Evolutionary conservation across 2,797 vertebrate genomes (phyloP).

Genomic region (Acipenser oxyrinchus): DNA sequence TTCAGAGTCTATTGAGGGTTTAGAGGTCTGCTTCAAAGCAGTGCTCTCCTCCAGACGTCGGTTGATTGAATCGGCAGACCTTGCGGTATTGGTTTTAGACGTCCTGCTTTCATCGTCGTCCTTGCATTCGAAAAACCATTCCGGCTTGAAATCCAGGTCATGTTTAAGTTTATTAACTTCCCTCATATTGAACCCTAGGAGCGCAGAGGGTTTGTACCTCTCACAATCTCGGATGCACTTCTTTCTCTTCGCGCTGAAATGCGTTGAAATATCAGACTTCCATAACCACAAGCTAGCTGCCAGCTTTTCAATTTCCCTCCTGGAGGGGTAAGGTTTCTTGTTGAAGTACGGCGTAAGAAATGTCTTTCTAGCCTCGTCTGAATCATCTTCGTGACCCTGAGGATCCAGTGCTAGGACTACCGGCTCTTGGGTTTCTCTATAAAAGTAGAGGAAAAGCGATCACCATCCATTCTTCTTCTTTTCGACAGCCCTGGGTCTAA

Average conservation of each 20-base stretch:
- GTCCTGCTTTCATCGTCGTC: conserved; percentile 65
- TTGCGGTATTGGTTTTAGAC: conserved; percentile 66
- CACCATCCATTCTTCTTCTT: conserved; percentile 66
- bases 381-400: conserved; percentile 86
- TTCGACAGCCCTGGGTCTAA: conserved; percentile 74
- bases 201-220: conserved; percentile 64
- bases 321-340: conserved; percentile 78
- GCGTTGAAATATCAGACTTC: conserved; percentile 93
- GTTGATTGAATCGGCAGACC: conserved; percentile 66
- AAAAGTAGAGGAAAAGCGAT: conserved; percentile 61
- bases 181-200: conserved; percentile 92
- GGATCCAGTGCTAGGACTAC: conserved; percentile 85
- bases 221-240: conserved; percentile 83
- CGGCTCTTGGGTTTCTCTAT: conserved; percentile 80
- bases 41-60: conserved; percentile 34
- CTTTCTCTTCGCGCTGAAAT: conserved; percentile 85
- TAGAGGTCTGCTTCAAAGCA: conserved; percentile 16
- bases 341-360: conserved; percentile 94
- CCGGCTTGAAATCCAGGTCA: conserved; percentile 66
- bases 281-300: conserved; percentile 91
- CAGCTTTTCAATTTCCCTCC: conserved; percentile 85
- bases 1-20: conserved; percentile 1
- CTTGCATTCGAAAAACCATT: conserved; percentile 60
- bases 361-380: conserved; percentile 85
- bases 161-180: conserved; percentile 77